Evolutionary conservation across 2,113 vertebrate species (phyloP).

Genomic region (Capreolus pygargus): DNA sequence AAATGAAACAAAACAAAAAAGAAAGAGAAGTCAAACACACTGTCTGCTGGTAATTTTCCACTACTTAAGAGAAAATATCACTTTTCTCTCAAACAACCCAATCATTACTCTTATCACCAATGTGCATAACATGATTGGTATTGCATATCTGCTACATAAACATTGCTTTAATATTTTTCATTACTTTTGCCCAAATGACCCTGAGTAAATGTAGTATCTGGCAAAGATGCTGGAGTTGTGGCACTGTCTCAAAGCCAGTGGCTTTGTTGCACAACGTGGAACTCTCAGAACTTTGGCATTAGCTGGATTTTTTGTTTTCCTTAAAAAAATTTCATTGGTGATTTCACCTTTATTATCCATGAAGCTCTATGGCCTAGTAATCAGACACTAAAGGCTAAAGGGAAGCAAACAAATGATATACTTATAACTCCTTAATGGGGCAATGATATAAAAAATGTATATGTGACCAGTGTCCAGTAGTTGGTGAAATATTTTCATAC

Average conservation of each 20-base stretch:
- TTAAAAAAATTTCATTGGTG: not conserved
- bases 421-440: slow-evolving; percentile 39
- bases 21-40: not conserved
- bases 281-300: slow-evolving; percentile 40
- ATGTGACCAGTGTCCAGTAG: not conserved
- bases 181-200: slow-evolving; percentile 78
- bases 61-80: slow-evolving; percentile 54
- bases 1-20: not conserved
- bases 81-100: slow-evolving; percentile 64
- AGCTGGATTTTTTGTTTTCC: not conserved
- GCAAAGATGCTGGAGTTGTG: slow-evolving; percentile 59
- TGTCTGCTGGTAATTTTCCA: slow-evolving; percentile 68
- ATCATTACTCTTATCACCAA: slow-evolving; percentile 65
- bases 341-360: slow-evolving; percentile 40
- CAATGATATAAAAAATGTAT: not conserved
- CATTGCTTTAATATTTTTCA: slow-evolving; percentile 74
- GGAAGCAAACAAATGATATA: slow-evolving; percentile 23
- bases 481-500: not conserved
- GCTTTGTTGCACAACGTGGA: slow-evolving; percentile 63
- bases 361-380: slow-evolving; percentile 43
- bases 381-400: not conserved
- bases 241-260: slow-evolving; percentile 67
- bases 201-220: slow-evolving; percentile 76
- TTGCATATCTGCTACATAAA: slow-evolving; percentile 74
- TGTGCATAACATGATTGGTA: slow-evolving; percentile 65